phyloP scores from a whole-genome alignment of 2,888 invertebrate species.

The Lepidocyrtinus sp. region DNA sequence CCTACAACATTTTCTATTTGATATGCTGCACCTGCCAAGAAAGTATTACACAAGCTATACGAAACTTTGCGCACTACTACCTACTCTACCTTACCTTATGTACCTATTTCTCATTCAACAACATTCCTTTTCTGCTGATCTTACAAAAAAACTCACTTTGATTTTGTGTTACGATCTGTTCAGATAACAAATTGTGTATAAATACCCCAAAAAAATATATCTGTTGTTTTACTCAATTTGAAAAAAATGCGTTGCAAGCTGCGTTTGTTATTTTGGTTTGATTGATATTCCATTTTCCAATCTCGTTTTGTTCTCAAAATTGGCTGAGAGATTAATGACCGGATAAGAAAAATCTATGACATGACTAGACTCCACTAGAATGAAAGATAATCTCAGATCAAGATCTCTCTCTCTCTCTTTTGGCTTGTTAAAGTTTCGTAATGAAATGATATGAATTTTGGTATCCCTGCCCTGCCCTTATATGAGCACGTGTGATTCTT shows the following conservation, averaged over 20 bases:
- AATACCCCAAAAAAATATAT: too few species aligned
- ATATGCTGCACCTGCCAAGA: not conserved
- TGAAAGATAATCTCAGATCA: too few species aligned
- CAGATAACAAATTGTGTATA: not conserved
- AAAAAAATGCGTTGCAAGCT: not conserved
- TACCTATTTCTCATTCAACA: too few species aligned
- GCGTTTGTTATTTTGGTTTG: not conserved
- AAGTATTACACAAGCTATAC: not conserved
- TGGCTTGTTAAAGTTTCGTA: not conserved
- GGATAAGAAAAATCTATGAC: constrained; percentile 18
- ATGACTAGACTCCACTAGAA: not conserved
- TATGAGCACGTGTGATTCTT: not conserved
- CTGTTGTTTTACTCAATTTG: not conserved
- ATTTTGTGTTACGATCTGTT: constrained; percentile 18
- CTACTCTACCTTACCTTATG: too few species aligned
- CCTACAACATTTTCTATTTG: not conserved
- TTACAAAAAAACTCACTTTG: constrained; percentile 14
- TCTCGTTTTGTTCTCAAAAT: too few species aligned
- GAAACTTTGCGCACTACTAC: too few species aligned
- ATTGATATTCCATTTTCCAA: constrained; percentile 13
- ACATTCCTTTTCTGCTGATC: not conserved
- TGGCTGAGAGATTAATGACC: constrained; percentile 15
- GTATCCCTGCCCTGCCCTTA: not conserved
- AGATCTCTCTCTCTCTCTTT: too few species aligned
- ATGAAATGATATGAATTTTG: not conserved